phyloP scores from a whole-genome alignment of 2,888 invertebrate species.

The Caenorhabditis sp. region DNA sequence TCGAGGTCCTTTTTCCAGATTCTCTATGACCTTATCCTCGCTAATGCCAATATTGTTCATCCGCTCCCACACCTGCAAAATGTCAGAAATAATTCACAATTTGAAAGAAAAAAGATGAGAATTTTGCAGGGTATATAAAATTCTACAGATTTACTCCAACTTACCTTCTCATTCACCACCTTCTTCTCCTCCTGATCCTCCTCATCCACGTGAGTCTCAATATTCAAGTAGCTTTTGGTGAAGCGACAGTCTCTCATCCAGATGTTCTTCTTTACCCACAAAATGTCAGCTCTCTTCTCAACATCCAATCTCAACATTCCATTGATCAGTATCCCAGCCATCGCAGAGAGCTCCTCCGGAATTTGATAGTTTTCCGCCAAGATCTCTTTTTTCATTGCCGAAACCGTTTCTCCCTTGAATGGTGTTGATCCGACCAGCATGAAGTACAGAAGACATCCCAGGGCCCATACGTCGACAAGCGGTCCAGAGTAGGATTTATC shows the following conservation, averaged over 20 bases:
- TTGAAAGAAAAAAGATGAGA: too few relatives aligned
- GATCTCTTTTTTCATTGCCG: conserved; percentile 85
- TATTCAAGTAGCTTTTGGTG: conserved; percentile 83
- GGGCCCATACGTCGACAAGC: conserved; percentile 89
- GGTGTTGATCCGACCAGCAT: conserved; percentile 90
- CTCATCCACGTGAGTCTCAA: conserved; percentile 83
- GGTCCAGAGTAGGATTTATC: conserved; percentile 83
- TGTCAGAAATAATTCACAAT: too few relatives aligned
- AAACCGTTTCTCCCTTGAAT: conserved; percentile 89
- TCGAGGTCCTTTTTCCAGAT: conserved; percentile 86
- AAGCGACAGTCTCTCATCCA: conserved; percentile 86
- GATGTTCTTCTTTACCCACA: conserved; percentile 85
- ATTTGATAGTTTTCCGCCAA: conserved; percentile 76
- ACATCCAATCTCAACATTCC: conserved; percentile 82
- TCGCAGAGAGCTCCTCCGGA: conserved; percentile 75
- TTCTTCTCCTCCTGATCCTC: conserved; percentile 75
- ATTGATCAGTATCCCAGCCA: conserved; percentile 76
- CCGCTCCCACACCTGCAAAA: conserved; percentile 67
- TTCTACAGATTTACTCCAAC: background rate
- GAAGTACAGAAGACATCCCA: conserved; percentile 87
- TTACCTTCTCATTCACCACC: conserved; percentile 71
- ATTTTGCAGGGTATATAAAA: too few relatives aligned
- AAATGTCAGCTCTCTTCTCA: conserved; percentile 84
- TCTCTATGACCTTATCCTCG: conserved; percentile 86
- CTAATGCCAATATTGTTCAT: conserved; percentile 85